These are phyloP conservation scores for Automeris io DNA, from an alignment of 2,888 invertebrate species.

Conservation along the genomic window DNA sequence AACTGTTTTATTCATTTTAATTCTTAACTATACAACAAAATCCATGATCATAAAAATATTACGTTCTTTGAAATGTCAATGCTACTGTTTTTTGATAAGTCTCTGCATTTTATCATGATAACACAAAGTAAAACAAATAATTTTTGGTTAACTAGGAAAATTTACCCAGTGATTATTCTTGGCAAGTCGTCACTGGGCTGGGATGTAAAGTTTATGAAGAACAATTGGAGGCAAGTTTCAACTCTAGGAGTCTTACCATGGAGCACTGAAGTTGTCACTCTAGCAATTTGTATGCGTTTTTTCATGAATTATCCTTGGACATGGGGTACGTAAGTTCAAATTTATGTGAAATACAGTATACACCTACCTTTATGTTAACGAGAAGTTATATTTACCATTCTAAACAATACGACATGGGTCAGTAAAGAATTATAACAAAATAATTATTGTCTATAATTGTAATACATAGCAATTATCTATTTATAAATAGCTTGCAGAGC, in stretches of 20 bases:
- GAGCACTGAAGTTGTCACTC: conserved; percentile 46
- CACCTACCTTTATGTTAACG: not conserved
- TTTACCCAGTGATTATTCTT: conserved; percentile 61
- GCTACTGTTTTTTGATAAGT: not conserved
- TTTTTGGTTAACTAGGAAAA: conserved; percentile 37
- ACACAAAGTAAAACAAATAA: not conserved
- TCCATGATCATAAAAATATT: not conserved
- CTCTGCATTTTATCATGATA: not conserved
- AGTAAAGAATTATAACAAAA: too few species aligned
- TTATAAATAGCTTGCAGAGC: too few species aligned
- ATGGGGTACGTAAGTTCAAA: conserved; percentile 48
- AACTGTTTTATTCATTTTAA: not conserved
- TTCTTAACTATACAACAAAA: not conserved
- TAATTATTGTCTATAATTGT: too few species aligned
- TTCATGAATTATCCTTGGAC: conserved; percentile 56
- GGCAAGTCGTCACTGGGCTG: conserved; percentile 62
- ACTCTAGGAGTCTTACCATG: conserved; percentile 57
- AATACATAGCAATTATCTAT: too few species aligned
- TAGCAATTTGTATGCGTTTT: conserved; percentile 44
- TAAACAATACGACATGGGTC: too few species aligned
- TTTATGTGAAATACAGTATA: conserved; percentile 9
- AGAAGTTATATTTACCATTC: not conserved
- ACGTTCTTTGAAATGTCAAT: not conserved
- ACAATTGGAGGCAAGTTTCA: conserved; percentile 47
- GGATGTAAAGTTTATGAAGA: conserved; percentile 50